These are phyloP conservation scores for Scrobipalpa atriplicella DNA, from an alignment of 2,888 invertebrate genomes.

Conservation along the genomic window DNA sequence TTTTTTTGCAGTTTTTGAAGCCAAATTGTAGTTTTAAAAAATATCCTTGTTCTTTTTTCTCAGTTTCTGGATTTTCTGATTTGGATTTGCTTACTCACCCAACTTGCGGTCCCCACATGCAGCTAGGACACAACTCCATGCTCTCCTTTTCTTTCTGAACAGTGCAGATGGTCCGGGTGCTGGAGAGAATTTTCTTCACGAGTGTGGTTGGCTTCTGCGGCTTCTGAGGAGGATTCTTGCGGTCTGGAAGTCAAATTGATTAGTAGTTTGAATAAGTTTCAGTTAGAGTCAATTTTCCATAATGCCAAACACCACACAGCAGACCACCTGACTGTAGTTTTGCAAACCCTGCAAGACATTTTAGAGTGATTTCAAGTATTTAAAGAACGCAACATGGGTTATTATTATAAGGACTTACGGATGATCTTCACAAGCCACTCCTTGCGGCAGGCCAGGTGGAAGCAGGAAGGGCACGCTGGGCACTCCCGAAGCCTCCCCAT, in stretches of 20 bases:
- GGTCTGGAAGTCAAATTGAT: conserved; percentile 51
- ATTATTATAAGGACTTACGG: conserved; percentile 50
- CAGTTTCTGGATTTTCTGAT: not conserved
- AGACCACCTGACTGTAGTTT: no score
- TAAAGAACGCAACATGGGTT: no score
- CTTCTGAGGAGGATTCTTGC: conserved; percentile 65
- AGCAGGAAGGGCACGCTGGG: conserved; percentile 63
- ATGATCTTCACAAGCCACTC: conserved; percentile 69
- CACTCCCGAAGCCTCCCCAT: conserved; percentile 55
- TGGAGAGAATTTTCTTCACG: conserved; percentile 68
- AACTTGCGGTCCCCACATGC: conserved; percentile 73
- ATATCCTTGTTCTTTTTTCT: no score
- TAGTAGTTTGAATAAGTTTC: not conserved
- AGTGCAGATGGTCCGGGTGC: conserved; percentile 62
- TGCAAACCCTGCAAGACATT: no score
- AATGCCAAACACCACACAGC: no score
- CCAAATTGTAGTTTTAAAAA: no score
- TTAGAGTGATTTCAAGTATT: no score
- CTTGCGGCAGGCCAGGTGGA: conserved; percentile 61
- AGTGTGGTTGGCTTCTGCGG: conserved; percentile 48
- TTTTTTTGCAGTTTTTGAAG: no score
- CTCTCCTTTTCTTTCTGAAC: conserved; percentile 56
- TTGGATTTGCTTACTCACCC: conserved; percentile 49
- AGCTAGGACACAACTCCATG: conserved; percentile 66
- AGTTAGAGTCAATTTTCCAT: no score